Evolutionary conservation across 2,113 vertebrate genomes (phyloP).

Genomic region (Centropristis striata): DNA sequence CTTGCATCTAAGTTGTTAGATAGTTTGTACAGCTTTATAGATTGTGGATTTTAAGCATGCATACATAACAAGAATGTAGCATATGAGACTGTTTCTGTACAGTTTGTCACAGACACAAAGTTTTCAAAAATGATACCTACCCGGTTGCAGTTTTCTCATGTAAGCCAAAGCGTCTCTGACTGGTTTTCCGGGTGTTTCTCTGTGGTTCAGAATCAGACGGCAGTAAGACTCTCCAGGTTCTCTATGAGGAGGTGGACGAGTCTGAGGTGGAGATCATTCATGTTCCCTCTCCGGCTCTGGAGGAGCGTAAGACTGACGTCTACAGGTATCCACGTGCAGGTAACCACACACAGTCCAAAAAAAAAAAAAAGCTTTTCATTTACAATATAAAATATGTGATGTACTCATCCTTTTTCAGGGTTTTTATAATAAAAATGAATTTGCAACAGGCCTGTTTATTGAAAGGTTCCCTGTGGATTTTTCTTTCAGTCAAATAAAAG

Average conservation of each 20-base stretch:
- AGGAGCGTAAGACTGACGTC: slow-evolving; percentile 94
- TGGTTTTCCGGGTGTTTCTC: slow-evolving; percentile 3
- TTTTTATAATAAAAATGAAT: background rate
- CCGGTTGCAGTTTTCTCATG: background rate
- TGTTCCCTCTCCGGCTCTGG: slow-evolving; percentile 93
- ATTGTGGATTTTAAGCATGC: too few species aligned
- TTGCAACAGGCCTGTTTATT: background rate
- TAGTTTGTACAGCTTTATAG: too few species aligned
- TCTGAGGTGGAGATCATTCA: slow-evolving; percentile 96
- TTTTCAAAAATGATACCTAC: background rate
- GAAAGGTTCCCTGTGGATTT: background rate
- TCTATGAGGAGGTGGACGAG: slow-evolving; percentile 91
- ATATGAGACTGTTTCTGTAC: too few species aligned
- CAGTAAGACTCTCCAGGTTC: slow-evolving; percentile 88
- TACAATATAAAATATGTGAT: background rate
- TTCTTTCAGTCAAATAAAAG: background rate
- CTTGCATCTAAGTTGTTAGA: too few species aligned
- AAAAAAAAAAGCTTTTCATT: background rate
- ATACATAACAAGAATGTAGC: too few species aligned
- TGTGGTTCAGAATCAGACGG: slow-evolving; percentile 86
- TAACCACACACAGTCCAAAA: background rate
- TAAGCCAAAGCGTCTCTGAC: background rate
- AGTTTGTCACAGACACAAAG: background rate
- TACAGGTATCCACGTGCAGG: slow-evolving; percentile 96
- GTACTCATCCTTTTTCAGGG: background rate